phyloP scores from a whole-genome alignment of 1,140 invertebrate genomes.

The Littorina saxatilis region DNA sequence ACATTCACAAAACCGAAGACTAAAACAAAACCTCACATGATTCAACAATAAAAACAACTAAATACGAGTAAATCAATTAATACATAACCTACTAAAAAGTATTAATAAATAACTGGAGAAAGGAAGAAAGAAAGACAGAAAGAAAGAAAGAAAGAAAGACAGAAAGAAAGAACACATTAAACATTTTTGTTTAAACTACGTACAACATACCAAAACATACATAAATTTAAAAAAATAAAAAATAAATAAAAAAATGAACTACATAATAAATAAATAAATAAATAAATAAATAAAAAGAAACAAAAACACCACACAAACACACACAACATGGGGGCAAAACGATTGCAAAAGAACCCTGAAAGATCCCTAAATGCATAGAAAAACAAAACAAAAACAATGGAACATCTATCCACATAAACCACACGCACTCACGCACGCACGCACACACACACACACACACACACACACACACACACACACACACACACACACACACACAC shows the following conservation, averaged over 20 bases:
- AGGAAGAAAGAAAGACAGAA: conserved; percentile 8
- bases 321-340: not conserved
- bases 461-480: not conserved
- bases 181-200: too few species aligned
- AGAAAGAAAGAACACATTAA: too few species aligned
- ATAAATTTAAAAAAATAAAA: not conserved
- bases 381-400: not conserved
- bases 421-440: conserved; percentile 9
- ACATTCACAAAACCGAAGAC: too few species aligned
- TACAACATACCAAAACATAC: too few species aligned
- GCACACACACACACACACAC: conserved; percentile 3
- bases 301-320: not conserved
- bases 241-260: not conserved
- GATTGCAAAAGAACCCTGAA: too few species aligned
- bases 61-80: not conserved
- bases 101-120: not conserved
- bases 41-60: not conserved
- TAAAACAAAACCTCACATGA: too few species aligned
- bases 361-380: too few species aligned
- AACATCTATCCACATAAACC: not conserved
- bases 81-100: not conserved
- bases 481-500: not conserved
- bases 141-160: not conserved
- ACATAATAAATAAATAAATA: too few species aligned
- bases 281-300: too few species aligned